Evolutionary conservation across 2,797 vertebrate species (phyloP).

Genomic region (Malurus splendens): DNA sequence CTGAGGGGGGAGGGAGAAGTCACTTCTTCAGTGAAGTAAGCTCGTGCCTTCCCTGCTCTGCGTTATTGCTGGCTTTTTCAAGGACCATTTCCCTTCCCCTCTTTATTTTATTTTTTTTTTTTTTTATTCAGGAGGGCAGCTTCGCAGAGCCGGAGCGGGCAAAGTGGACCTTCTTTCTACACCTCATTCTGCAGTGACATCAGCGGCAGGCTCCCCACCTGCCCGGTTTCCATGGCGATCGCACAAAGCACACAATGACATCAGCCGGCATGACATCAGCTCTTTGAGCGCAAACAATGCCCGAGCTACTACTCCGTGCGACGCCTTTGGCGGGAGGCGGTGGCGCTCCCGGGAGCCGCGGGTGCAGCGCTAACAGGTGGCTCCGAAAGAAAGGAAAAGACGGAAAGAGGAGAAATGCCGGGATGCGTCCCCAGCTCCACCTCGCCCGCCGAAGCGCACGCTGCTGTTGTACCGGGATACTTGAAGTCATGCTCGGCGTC

Average conservation of each 20-base stretch:
- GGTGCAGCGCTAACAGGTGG: constrained; percentile 86
- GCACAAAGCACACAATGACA: constrained; percentile 80
- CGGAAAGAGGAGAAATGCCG: background rate
- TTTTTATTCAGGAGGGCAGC: background rate
- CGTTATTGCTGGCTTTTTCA: background rate
- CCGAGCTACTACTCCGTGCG: constrained; percentile 74
- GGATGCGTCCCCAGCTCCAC: background rate
- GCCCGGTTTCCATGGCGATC: constrained; percentile 74
- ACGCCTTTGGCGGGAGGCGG: constrained; percentile 58
- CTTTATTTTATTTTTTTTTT: background rate
- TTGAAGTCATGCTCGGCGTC: background rate
- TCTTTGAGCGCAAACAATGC: constrained; percentile 81
- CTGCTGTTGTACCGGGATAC: background rate
- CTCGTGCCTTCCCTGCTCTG: background rate
- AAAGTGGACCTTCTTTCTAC: constrained; percentile 47
- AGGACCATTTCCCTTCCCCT: background rate
- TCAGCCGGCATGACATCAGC: constrained; percentile 83
- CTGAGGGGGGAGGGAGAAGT: background rate
- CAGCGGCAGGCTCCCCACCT: constrained; percentile 79
- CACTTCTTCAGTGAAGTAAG: background rate
- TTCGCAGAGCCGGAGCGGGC: background rate
- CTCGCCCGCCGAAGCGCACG: background rate
- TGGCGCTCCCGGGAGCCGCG: constrained; percentile 64
- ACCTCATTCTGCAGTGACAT: constrained; percentile 65
- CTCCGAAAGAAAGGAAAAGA: constrained; percentile 19